Evolutionary conservation across 1,140 invertebrate species (phyloP), one percentile per base, ranked within the genome.

Genomic region (Sycophila sp.): DNA sequence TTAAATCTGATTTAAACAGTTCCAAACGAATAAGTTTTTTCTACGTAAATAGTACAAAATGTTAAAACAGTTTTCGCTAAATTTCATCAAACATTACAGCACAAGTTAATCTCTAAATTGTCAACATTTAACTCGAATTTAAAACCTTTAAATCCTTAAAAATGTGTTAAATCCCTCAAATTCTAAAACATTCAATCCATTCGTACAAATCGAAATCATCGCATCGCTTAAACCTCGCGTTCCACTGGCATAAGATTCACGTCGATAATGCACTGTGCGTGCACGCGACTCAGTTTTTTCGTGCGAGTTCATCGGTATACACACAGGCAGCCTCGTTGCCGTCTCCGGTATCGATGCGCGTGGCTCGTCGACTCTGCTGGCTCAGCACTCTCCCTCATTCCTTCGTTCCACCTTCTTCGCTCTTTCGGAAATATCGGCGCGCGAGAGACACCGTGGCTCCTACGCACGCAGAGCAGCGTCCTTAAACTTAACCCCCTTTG

Each of bases 361-460:
- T 1, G 32, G 76, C 80, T 82, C 24, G 26, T 77, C 76, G 77
- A 80, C 80, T 84, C 76, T 86, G 85, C 85, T 85, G 80, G 81
- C 82, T 85, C 83, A 86, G 85, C 85, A 85, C 77, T 85, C 81
- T 85, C 79, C 80, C 81, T 83, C 80, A 71, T 36, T 60, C 69
- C 71, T 75, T 66, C 72, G 71, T 69, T 71, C 63, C 73, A 73
- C 69, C 74, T 77, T 72, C 73, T 76, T 56, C 38, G 75, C 73
- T 75, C 76, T 76, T 73, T 74, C 71, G 71, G 73, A 80, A 73
- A 73, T 76, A 75, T 75, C 75, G 58, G 2, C 22, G 11, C 15
- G 15, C 24, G 42, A 45, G n/a, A 19, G n/a, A 19, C 22, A n/a
- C 42, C 22, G 6, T 45, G 42, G n/a, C 6, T 38, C 36, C 36